Evolutionary conservation across 1,140 invertebrate species (phyloP).

Genomic region (Zaprionus inermis): DNA sequence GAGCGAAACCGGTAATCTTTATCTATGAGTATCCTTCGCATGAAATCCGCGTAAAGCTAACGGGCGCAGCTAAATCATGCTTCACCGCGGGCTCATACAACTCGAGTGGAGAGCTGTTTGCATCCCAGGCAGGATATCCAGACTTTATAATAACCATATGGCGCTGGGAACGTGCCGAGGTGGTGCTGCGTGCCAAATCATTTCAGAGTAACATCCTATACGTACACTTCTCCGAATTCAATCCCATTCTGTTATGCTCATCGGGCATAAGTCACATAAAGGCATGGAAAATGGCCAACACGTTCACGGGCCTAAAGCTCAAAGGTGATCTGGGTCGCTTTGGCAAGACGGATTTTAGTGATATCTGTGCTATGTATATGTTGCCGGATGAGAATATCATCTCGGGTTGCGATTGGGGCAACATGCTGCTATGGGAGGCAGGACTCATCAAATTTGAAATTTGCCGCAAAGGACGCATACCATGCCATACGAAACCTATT

Average conservation of each 20-base stretch:
- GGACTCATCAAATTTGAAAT: slow-evolving; percentile 93
- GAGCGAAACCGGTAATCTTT: slow-evolving; percentile 91
- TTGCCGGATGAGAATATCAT: slow-evolving; percentile 94
- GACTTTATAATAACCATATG: slow-evolving; percentile 95
- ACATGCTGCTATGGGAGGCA: slow-evolving; percentile 94
- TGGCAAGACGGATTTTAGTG: slow-evolving; percentile 95
- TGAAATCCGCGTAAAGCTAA: slow-evolving; percentile 89
- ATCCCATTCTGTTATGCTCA: slow-evolving; percentile 90
- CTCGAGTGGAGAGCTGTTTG: slow-evolving; percentile 90
- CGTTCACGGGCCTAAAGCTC: slow-evolving; percentile 95
- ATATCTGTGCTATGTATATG: slow-evolving; percentile 92
- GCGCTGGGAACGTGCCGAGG: slow-evolving; percentile 91
- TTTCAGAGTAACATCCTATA: slow-evolving; percentile 91
- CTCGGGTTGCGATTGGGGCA: slow-evolving; percentile 95
- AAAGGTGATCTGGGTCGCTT: slow-evolving; percentile 94
- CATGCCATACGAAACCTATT: slow-evolving; percentile 90
- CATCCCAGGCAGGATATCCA: slow-evolving; percentile 92
- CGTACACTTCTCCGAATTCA: slow-evolving; percentile 91
- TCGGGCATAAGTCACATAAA: slow-evolving; percentile 92
- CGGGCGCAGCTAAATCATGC: slow-evolving; percentile 89
- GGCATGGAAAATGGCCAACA: slow-evolving; percentile 96
- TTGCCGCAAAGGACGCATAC: slow-evolving; percentile 87
- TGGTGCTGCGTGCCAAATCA: slow-evolving; percentile 91
- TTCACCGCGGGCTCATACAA: slow-evolving; percentile 93
- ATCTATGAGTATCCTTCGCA: slow-evolving; percentile 93